Evolutionary conservation across 2,113 vertebrate genomes (phyloP), one percentile per base, ranked within the genome.

Genomic region (Tragelaphus strepsiceros): DNA sequence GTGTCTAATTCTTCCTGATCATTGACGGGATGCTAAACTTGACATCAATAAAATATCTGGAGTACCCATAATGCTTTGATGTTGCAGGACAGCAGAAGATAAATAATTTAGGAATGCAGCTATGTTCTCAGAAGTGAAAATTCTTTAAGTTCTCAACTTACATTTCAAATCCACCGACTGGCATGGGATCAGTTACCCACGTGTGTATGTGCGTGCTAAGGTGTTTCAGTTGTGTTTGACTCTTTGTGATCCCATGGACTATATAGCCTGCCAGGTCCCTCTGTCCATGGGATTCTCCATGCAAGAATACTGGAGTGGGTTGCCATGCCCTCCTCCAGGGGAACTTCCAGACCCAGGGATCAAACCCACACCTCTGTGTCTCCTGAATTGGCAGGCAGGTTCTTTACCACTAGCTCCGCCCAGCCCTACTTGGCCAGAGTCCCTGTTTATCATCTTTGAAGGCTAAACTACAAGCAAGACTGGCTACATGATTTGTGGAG

Each of bases 11-110:
- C 74, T 90, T 89, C 74, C 87, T 85, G n/a, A 82, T 90, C 96
- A 90, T 54, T 39, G 26, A 88, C 54, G 9, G 22, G 54, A 78
- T 82, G 6, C 61, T 96, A 88, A 81, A 43, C 7, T 64, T 88
- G 15, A 9, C 85, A 96, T 61, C 83, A 92, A n/a, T 96, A 39
- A 78, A 94, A 87, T 74, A 96, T 94, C 43, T 80, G 35, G 35
- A 86, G 7, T 53, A 32, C 3, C 26, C 54, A 16, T 51, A 87
- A 54, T 28, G 88, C 54, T 67, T 74, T 92, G 87, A 67, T 28
- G 11, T 30, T 77, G 10, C 24, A 71, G 49, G 3, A n/a, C 19
- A 56, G 53, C 35, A 67, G 35, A 94, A 77, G 30, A 94, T 67
- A 28, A 87, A 77, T 96, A 62, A 24, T 56, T 53, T 90, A 87